These are phyloP conservation scores for Parnassius mnemosyne DNA, from an alignment of 2,888 invertebrate species.

Conservation along the genomic window DNA sequence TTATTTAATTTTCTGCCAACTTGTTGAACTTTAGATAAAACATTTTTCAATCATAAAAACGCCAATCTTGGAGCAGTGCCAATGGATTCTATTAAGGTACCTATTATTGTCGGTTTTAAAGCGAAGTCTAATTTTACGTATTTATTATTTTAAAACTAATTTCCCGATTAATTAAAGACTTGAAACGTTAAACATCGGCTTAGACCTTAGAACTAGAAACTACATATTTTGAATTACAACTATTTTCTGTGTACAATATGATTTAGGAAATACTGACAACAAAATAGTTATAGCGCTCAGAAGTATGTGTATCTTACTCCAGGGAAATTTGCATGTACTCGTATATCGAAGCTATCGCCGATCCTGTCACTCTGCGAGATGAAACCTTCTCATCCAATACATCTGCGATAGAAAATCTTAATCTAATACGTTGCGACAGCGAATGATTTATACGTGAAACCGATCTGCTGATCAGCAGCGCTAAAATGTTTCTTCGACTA, in stretches of 20 bases:
- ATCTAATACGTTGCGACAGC: constrained; percentile 73
- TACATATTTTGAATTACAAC: too few species aligned
- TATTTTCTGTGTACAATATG: background rate
- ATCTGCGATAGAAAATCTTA: constrained; percentile 66
- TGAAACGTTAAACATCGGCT: too few species aligned
- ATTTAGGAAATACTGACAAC: constrained; percentile 2
- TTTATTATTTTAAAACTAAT: too few species aligned
- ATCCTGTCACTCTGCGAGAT: constrained; percentile 59
- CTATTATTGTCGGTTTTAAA: too few species aligned
- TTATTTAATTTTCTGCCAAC: too few species aligned
- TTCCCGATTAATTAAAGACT: too few species aligned
- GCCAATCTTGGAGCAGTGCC: too few species aligned
- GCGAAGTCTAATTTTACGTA: too few species aligned
- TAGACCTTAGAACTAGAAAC: too few species aligned
- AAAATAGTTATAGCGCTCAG: constrained; percentile 10
- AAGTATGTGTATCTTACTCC: constrained; percentile 37
- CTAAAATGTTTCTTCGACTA: constrained; percentile 41
- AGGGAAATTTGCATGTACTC: constrained; percentile 57
- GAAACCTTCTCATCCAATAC: constrained; percentile 51
- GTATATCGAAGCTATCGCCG: constrained; percentile 36
- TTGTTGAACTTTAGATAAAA: too few species aligned
- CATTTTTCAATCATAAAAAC: too few species aligned
- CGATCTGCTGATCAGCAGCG: constrained; percentile 47
- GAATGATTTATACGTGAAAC: constrained; percentile 69
- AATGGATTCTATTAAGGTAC: too few species aligned